Evolutionary conservation across 2,888 invertebrate genomes (phyloP).

Genomic region (Amblyteles armatorius): DNA sequence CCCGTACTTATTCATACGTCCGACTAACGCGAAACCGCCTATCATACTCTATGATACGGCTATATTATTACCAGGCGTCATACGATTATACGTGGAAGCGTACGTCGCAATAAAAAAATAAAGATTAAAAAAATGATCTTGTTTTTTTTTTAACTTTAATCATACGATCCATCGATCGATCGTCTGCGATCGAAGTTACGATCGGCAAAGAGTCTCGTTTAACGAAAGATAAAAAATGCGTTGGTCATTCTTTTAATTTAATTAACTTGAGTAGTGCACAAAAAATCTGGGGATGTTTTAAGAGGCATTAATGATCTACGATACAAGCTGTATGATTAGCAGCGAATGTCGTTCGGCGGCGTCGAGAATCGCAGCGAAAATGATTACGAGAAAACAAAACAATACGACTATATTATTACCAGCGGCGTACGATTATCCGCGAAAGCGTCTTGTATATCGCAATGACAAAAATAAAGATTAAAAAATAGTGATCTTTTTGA

Average conservation of each 20-base stretch:
- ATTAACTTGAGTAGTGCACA: neutral
- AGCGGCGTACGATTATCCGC: too few species aligned
- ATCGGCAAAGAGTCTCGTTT: neutral
- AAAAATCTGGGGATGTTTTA: neutral
- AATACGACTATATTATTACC: neutral
- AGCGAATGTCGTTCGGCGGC: neutral
- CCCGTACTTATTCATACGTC: constrained; percentile 66
- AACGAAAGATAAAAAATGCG: neutral
- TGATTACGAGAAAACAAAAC: constrained; percentile 32
- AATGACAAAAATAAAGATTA: too few species aligned
- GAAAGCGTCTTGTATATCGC: too few species aligned
- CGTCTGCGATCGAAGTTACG: too few species aligned
- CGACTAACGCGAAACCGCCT: constrained; percentile 59
- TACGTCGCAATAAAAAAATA: constrained; percentile 2
- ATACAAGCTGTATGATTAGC: neutral
- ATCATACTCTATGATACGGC: constrained; percentile 35
- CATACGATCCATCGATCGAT: neutral
- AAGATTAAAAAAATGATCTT: neutral
- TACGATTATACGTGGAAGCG: neutral
- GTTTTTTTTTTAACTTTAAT: neutral
- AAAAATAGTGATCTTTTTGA: too few species aligned
- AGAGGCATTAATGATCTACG: neutral
- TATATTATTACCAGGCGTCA: constrained; percentile 37
- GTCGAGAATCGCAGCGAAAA: neutral
- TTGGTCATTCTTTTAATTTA: neutral